A percentile compares a stretch with the other conserved stretches of the same genome.
Evolutionary conservation across 2,797 vertebrate genomes (phyloP).

Genomic region (Semaprochilodus insignis): DNA sequence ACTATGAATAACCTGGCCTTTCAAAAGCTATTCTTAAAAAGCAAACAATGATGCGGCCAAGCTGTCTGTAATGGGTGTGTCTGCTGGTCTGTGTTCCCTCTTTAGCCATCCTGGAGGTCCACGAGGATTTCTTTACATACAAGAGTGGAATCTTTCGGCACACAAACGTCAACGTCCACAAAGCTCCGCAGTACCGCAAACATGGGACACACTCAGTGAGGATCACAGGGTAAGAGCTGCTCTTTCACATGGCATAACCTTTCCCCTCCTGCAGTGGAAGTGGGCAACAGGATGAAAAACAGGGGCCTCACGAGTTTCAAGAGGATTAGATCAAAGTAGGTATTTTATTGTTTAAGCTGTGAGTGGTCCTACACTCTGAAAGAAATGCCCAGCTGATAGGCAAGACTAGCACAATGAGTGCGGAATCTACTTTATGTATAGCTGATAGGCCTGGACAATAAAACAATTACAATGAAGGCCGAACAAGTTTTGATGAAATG

Average conservation of each 20-base stretch:
- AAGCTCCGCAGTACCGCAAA: conserved; percentile 81
- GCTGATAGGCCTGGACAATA: background rate
- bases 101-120: conserved; percentile 95
- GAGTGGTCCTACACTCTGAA: background rate
- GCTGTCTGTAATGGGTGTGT: conserved; percentile 40
- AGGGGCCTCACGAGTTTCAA: background rate
- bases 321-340: background rate
- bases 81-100: conserved; percentile 55
- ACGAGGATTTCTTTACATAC: conserved; percentile 97
- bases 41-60: background rate
- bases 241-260: conserved; percentile 37
- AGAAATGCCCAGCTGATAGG: conserved; percentile 2
- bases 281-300: conserved; percentile 1
- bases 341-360: background rate
- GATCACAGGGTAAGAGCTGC: conserved; percentile 88
- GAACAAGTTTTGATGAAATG: no score
- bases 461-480: no score
- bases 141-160: conserved; percentile 91
- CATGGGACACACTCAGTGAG: conserved; percentile 95
- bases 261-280: conserved; percentile 23
- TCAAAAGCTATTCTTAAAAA: conserved; percentile 23
- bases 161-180: conserved; percentile 84
- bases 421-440: background rate
- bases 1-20: conserved; percentile 29
- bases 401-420: background rate